Base-by-base conservation (phyloP, 2,888 invertebrate genomes). In the Hypena proboscidalis region DNA sequence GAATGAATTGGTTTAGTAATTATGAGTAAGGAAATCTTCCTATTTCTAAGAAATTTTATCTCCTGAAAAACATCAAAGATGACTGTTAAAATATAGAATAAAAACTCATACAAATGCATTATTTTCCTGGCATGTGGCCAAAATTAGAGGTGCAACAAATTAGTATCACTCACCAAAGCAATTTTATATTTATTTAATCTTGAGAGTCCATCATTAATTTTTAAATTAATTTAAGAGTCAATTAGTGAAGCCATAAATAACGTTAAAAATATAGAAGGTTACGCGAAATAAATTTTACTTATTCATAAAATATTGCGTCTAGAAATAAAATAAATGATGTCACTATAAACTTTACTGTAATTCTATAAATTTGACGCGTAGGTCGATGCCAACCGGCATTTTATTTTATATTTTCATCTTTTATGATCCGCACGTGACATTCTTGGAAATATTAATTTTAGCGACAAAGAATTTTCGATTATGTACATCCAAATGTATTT, bases 381-480 rank as follows among this genome's bases (percentile, higher is more conserved):
- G 61, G 48, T 54, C 47, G 63, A 55, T 72, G 78, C 77, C 76
- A 78, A 71, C 55, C 44, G 59, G 54, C 59, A 70, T 71, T 77
- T 72, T 65, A 70, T 70, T 32, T 36, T 40, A 41, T 49, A 74
- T 70, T 70, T 65, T 45, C 47, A 54, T 65, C 32, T 58, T 77
- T 76, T 80, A 80, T 70, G 72, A 71, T 57, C 52, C 40, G 52
- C 75, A 74, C 72, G 76, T 74, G 38, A 38, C 22, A 14, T 33
- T 27, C 32, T 5, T 22, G 72, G 67, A 63, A 51, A 45, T 55
- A 74, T 73, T 79, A 74, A 78, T 77, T 75, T 74, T 70, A 68
- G 69, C 46, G 46, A 44, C 52, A 51, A 62, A 57, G 45, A 67
- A 57, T 54, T 54, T 37, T 22, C 10, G 33, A 61, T 59, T 61